phyloP scores from a whole-genome alignment of 2,113 vertebrate genomes.

The Alligator mississippiensis region DNA sequence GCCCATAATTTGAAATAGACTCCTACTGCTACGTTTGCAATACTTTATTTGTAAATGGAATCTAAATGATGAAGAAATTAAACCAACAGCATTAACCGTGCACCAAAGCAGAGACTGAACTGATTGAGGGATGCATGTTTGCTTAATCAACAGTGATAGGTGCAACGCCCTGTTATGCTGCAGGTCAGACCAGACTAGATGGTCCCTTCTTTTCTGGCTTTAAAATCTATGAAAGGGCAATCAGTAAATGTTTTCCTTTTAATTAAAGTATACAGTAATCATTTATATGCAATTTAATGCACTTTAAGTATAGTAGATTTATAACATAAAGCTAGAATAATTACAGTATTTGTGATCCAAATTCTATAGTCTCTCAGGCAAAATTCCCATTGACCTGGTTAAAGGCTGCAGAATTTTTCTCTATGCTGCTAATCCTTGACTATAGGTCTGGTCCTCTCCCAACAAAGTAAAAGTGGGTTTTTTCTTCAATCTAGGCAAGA shows the following conservation, averaged over 20 bases:
- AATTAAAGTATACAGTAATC: fast-evolving
- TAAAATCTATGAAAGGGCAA: background rate
- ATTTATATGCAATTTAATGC: background rate
- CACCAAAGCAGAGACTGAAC: background rate
- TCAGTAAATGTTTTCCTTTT: background rate
- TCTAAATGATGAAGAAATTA: background rate
- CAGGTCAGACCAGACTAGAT: background rate
- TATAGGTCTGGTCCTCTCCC: background rate
- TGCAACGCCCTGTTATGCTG: background rate
- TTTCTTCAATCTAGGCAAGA: background rate
- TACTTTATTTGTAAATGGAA: background rate
- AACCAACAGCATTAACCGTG: background rate
- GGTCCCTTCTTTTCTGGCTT: background rate
- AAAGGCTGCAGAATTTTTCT: background rate
- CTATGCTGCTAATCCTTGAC: background rate
- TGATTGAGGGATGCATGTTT: background rate
- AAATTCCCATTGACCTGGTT: background rate
- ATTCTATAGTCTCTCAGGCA: background rate
- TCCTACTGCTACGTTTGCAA: background rate
- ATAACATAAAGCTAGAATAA: background rate
- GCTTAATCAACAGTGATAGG: background rate
- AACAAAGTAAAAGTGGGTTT: background rate
- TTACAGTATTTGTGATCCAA: background rate
- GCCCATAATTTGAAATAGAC: background rate
- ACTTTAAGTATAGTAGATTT: background rate